Evolutionary conservation across 1,140 invertebrate genomes (phyloP), one percentile per base, ranked within the genome.

Genomic region (Sitobion miscanthi): DNA sequence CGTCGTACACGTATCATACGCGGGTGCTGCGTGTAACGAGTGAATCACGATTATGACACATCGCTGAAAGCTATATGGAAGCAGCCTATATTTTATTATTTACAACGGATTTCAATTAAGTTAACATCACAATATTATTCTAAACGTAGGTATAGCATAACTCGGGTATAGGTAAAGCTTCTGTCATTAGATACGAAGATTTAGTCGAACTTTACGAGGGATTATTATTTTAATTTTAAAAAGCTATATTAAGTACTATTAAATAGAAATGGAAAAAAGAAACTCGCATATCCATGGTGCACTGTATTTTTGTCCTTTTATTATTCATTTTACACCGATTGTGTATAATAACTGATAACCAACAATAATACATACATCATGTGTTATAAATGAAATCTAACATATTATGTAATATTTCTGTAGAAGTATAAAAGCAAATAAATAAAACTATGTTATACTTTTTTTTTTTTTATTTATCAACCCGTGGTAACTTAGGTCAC

Each of bases 21-120:
- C 62, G 62, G 30, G 62, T 77, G 62, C 30, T 77, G 62, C 30
- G 62, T n/a, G 11, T 85, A 85, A 85, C 38, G 45, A 17, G 45
- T 87, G 85, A 87, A 87, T 87, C 85, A 87, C 38, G 42, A 30
- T 49, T 20, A n/a, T 87, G 45, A 85, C 83, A 38, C 25, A 85
- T 45, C 83, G 42, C 83, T 85, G 38, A 85, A 45, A 85, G 38
- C 35, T 85, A 57, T 57, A 17, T n/a, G 14, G 11, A 77, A 77
- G 62, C 30, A n/a, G n/a, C 62, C 5, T 69, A n/a, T 77, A 69
- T 77, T 62, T 77, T 77, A 77, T n/a, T 17, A 77, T 77, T 30
- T n/a, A n/a, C 4, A 77, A n/a, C 62, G 62, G n/a, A n/a, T 77
- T 69, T 69, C 62, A 30, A 69, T 69, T n/a, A n/a, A n/a, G 9